Percentiles rank a stretch among this genome's conserved stretches.
phyloP scores from a whole-genome alignment of 2,113 vertebrate genomes.

The Myxocyprinus asiaticus region DNA sequence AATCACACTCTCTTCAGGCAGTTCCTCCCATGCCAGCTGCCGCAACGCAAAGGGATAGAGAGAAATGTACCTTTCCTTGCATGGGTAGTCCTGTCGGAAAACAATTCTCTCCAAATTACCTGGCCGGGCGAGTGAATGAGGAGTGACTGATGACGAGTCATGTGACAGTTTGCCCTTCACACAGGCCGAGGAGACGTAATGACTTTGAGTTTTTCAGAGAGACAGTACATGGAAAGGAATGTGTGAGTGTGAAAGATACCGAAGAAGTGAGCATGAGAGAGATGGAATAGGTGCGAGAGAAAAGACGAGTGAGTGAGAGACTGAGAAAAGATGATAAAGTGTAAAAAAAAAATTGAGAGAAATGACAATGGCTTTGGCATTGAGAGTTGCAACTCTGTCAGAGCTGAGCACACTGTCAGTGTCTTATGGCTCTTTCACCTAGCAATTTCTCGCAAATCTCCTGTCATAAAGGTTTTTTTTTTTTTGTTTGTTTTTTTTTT shows the following conservation, averaged over 20 bases:
- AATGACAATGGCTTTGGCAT: not conserved
- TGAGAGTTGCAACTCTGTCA: not conserved
- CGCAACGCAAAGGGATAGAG: slow-evolving; percentile 11
- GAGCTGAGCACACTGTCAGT: slow-evolving; percentile 9
- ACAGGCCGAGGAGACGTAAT: slow-evolving; percentile 33
- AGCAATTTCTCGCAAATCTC: not conserved
- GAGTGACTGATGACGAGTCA: slow-evolving; percentile 37
- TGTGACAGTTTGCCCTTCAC: slow-evolving; percentile 37
- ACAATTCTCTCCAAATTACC: slow-evolving; percentile 37
- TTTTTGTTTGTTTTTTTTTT: too few species aligned
- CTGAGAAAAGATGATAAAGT: not conserved
- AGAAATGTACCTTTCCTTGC: slow-evolving; percentile 22
- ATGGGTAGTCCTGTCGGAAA: slow-evolving; percentile 4
- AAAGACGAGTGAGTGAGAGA: not conserved
- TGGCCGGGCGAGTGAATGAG: slow-evolving; percentile 37
- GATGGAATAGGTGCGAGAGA: slow-evolving; percentile 8
- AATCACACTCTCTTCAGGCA: not conserved
- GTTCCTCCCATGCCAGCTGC: slow-evolving; percentile 19
- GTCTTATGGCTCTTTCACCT: not conserved
- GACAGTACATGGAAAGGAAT: not conserved
- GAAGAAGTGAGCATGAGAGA: not conserved
- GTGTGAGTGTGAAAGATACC: not conserved
- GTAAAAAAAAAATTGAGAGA: not conserved
- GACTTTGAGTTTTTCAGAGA: slow-evolving; percentile 26
- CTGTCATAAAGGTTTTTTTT: too few species aligned